These are phyloP conservation scores for Copidosoma aretas DNA, from an alignment of 2,888 invertebrate genomes.

Conservation along the genomic window DNA sequence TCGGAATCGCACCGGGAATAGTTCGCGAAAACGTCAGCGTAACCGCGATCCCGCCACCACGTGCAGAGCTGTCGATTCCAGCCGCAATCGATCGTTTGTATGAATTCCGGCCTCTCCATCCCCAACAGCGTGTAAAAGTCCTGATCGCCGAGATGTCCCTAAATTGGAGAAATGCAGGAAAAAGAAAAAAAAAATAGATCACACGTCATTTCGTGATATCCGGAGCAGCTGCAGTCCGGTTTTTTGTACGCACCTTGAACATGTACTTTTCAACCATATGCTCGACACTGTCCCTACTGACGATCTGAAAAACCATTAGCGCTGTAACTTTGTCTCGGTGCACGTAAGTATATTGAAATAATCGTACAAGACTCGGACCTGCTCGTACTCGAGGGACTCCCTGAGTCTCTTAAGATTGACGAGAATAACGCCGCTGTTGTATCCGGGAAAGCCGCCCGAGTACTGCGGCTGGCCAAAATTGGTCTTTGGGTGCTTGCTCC, in stretches of 20 bases:
- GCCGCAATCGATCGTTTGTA: constrained; percentile 76
- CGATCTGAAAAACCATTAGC: too few species aligned
- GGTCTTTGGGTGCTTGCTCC: constrained; percentile 70
- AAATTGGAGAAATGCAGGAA: constrained; percentile 4
- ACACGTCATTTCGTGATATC: not conserved
- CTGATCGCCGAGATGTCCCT: constrained; percentile 82
- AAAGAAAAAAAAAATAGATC: not conserved
- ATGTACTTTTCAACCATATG: constrained; percentile 69
- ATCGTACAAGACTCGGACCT: too few species aligned
- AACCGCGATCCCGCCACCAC: constrained; percentile 82
- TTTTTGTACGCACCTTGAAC: constrained; percentile 63
- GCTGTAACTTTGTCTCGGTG: too few species aligned
- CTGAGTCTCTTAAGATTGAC: constrained; percentile 74
- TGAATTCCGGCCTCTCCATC: constrained; percentile 73
- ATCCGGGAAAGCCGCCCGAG: constrained; percentile 73
- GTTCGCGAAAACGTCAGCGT: constrained; percentile 73
- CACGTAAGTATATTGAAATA: too few species aligned
- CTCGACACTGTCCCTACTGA: constrained; percentile 65
- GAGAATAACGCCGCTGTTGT: constrained; percentile 81
- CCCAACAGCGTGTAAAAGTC: constrained; percentile 79
- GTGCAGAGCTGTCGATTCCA: constrained; percentile 84
- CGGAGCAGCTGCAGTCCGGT: not conserved
- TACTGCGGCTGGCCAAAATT: constrained; percentile 67
- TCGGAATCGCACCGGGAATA: constrained; percentile 74
- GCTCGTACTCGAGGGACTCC: constrained; percentile 69